Conservation (phyloP, 2,113 vertebrate species). For the Leiothrix lutea region DNA sequence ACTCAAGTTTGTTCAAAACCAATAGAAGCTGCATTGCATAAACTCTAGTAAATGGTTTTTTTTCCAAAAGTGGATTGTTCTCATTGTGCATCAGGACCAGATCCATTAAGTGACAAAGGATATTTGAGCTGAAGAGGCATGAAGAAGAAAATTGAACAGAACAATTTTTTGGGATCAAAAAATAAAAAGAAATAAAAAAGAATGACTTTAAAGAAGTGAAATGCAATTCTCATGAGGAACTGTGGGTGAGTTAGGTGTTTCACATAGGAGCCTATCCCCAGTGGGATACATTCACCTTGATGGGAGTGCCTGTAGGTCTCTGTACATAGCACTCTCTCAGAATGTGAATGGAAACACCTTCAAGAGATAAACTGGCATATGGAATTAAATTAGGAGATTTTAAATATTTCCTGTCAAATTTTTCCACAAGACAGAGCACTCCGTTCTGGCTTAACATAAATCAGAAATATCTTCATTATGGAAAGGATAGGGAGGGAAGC, state of each 20-base stretch:
- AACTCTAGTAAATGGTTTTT: background rate
- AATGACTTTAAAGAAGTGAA: background rate
- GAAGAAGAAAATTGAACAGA: background rate
- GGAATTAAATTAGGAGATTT: background rate
- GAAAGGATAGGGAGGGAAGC: background rate
- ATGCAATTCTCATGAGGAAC: background rate
- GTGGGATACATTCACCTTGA: background rate
- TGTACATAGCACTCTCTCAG: background rate
- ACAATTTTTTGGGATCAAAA: background rate
- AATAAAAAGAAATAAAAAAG: background rate
- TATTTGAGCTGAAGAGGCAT: background rate
- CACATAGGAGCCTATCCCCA: background rate
- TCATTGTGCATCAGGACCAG: background rate
- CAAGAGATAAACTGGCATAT: background rate
- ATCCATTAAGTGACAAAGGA: background rate
- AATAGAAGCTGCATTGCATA: background rate
- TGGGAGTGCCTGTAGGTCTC: background rate
- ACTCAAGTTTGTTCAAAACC: background rate
- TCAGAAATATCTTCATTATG: background rate
- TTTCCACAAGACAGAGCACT: background rate
- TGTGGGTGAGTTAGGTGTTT: background rate
- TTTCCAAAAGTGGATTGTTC: background rate
- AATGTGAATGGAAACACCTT: background rate
- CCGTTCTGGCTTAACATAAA: background rate
- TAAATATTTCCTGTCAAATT: background rate